phyloP scores from a whole-genome alignment of 2,888 invertebrate species.

The Hofmannophila pseudospretella region DNA sequence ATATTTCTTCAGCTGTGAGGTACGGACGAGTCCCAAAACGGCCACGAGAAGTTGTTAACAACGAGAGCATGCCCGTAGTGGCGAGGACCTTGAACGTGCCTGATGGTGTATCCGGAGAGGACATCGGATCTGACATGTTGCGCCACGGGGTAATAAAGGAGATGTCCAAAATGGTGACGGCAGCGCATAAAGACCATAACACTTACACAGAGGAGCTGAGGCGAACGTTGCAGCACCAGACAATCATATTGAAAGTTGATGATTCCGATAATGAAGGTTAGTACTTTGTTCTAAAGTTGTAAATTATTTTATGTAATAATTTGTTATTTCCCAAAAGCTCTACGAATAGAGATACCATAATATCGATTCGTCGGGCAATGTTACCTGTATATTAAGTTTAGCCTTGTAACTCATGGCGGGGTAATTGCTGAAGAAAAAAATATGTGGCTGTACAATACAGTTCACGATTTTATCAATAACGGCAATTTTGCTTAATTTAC shows the following conservation, averaged over 20 bases:
- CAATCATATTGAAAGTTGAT: slow-evolving; percentile 29
- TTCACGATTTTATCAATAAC: too few relatives aligned
- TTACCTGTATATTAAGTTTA: too few relatives aligned
- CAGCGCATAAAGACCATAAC: slow-evolving; percentile 91
- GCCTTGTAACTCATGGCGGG: too few relatives aligned
- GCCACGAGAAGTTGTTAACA: slow-evolving; percentile 81
- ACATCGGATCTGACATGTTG: slow-evolving; percentile 23
- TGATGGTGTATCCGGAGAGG: slow-evolving; percentile 21
- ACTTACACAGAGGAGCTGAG: slow-evolving; percentile 92
- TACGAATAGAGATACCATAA: too few relatives aligned
- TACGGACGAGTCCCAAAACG: slow-evolving; percentile 98
- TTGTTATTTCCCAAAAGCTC: too few relatives aligned
- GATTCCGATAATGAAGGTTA: slow-evolving; percentile 40
- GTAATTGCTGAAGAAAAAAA: too few relatives aligned
- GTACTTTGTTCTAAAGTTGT: background rate
- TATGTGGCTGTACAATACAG: too few relatives aligned
- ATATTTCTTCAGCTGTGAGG: slow-evolving; percentile 85
- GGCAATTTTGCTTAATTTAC: too few relatives aligned
- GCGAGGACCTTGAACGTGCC: slow-evolving; percentile 21
- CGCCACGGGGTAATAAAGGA: slow-evolving; percentile 39
- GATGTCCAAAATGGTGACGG: slow-evolving; percentile 67
- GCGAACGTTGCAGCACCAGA: slow-evolving; percentile 38
- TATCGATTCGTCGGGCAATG: too few relatives aligned
- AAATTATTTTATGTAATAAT: too few relatives aligned
- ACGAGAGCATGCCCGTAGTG: slow-evolving; percentile 37